Evolutionary conservation across 2,797 vertebrate genomes (phyloP).

Genomic region (Apogon hyalosoma): DNA sequence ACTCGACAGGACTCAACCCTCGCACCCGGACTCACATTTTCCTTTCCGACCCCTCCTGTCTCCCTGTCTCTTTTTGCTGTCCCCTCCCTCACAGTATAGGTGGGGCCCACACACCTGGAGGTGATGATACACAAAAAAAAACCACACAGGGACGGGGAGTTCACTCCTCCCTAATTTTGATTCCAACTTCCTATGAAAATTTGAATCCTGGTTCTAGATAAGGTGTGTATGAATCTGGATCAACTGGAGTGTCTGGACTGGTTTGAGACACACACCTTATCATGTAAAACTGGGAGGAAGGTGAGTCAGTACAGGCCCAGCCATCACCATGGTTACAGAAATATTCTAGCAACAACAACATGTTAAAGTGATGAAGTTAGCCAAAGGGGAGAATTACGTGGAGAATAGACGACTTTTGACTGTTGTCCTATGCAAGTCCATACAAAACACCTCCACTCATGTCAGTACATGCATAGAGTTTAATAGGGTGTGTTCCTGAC

Average conservation of each 20-base stretch:
- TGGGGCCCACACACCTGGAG: slow-evolving; percentile 71
- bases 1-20: slow-evolving; percentile 1
- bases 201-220: slow-evolving; percentile 55
- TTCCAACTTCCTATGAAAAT: slow-evolving; percentile 38
- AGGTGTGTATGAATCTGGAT: not conserved
- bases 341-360: slow-evolving; percentile 50
- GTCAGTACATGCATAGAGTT: slow-evolving; percentile 59
- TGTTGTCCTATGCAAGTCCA: slow-evolving; percentile 43
- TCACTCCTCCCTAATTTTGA: slow-evolving; percentile 31
- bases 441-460: slow-evolving; percentile 44
- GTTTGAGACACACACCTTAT: not conserved
- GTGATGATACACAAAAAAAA: slow-evolving; percentile 30
- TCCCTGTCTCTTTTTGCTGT: slow-evolving; percentile 11
- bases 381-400: slow-evolving; percentile 21
- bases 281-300: slow-evolving; percentile 46
- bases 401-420: slow-evolving; percentile 20
- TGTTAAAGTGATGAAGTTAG: not conserved
- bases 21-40: slow-evolving; percentile 44
- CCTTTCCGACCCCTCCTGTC: slow-evolving; percentile 36
- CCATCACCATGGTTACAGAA: slow-evolving; percentile 57
- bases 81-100: slow-evolving; percentile 63
- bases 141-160: not conserved
- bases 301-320: slow-evolving; percentile 14
- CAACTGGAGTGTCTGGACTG: slow-evolving; percentile 1
- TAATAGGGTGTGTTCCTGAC: slow-evolving; percentile 55